Conservation (phyloP, 2,888 invertebrate species). For the Tachystola acroxantha region DNA sequence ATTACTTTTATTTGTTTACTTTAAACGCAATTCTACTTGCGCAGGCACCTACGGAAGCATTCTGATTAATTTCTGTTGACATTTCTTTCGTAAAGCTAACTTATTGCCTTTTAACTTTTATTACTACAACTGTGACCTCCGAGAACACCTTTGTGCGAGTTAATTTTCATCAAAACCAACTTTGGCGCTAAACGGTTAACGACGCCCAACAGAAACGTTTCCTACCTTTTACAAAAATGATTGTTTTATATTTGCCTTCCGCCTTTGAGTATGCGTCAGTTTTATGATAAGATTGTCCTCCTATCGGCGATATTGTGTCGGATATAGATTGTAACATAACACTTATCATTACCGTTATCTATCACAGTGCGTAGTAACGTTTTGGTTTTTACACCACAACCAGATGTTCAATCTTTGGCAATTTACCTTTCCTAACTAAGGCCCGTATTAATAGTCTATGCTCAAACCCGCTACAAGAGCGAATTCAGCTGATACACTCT, state of each 20-base stretch:
- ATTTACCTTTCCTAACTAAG: too few species aligned
- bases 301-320: slow-evolving; percentile 3
- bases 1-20: too few species aligned
- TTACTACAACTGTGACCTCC: slow-evolving; percentile 50
- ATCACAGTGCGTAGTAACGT: too few species aligned
- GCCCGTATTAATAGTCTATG: too few species aligned
- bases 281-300: slow-evolving; percentile 33
- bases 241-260: slow-evolving; percentile 44
- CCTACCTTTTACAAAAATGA: slow-evolving; percentile 41
- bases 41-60: background rate
- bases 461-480: too few species aligned
- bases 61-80: slow-evolving; percentile 48
- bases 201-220: slow-evolving; percentile 37
- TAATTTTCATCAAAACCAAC: slow-evolving; percentile 42
- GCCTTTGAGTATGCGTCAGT: slow-evolving; percentile 30
- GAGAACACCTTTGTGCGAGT: slow-evolving; percentile 25
- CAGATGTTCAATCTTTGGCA: too few species aligned
- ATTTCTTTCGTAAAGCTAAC: slow-evolving; percentile 55
- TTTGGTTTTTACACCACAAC: too few species aligned
- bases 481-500: too few species aligned
- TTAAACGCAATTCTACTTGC: background rate
- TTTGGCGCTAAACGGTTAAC: slow-evolving; percentile 33
- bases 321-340: too few species aligned
- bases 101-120: slow-evolving; percentile 54
- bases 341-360: too few species aligned